Evolutionary conservation across 64 coral and sea anemone species (phyloP).

Genomic region (Montipora capricornis): DNA sequence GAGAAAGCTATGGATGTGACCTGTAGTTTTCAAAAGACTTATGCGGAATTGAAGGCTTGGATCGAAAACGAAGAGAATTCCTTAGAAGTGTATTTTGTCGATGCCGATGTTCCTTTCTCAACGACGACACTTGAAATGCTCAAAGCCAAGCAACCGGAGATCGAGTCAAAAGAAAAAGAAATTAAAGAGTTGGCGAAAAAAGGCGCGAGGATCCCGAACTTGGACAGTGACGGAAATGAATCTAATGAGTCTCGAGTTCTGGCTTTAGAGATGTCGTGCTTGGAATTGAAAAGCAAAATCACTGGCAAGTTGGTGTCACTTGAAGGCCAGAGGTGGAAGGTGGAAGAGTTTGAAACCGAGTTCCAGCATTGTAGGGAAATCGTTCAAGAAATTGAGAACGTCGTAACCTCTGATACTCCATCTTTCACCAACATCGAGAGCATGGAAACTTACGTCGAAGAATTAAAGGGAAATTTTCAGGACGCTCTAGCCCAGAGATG

Average conservation of each 20-base stretch:
- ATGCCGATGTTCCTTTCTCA: not conserved
- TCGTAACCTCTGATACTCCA: constrained; percentile 21
- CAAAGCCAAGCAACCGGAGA: not conserved
- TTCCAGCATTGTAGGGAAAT: constrained; percentile 63
- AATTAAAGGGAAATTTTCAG: constrained; percentile 54
- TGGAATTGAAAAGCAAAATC: constrained; percentile 19
- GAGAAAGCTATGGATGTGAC: not conserved
- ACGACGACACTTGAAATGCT: constrained; percentile 2
- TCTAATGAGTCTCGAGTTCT: not conserved
- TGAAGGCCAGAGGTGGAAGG: not conserved
- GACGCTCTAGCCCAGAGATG: constrained; percentile 33
- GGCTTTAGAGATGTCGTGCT: not conserved
- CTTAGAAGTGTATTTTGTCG: not conserved
- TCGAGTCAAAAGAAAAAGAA: constrained; percentile 2
- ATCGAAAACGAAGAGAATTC: not conserved
- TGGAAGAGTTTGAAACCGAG: constrained; percentile 71
- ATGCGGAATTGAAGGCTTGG: constrained; percentile 16
- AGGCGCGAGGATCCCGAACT: not conserved
- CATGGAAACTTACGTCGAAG: constrained; percentile 48
- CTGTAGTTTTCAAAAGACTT: not conserved
- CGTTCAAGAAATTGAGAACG: constrained; percentile 46
- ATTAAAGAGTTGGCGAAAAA: constrained; percentile 14
- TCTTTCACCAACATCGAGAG: constrained; percentile 25
- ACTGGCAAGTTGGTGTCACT: constrained; percentile 19
- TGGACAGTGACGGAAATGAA: constrained; percentile 1